Conservation (phyloP, 1,140 invertebrate species). For the Gyrodactylus salaris region DNA sequence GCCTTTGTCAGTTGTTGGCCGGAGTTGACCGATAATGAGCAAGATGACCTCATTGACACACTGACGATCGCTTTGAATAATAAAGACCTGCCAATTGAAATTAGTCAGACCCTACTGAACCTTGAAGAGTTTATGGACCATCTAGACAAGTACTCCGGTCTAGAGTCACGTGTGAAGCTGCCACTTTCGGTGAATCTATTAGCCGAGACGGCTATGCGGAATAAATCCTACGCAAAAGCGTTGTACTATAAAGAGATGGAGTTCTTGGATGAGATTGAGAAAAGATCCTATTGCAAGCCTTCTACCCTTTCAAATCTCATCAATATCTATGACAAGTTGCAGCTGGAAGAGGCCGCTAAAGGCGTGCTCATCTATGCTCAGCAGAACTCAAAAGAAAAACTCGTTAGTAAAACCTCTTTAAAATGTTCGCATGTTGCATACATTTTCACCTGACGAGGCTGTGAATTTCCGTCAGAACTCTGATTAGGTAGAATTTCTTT, state of each 20-base stretch:
- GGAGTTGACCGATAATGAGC: conserved; percentile 43
- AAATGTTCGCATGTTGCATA: too few relatives aligned
- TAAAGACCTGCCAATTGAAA: conserved; percentile 66
- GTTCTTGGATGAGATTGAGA: conserved; percentile 27
- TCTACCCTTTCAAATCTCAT: conserved; percentile 10
- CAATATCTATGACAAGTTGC: conserved; percentile 84
- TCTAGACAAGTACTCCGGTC: conserved; percentile 40
- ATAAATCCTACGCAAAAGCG: conserved; percentile 63
- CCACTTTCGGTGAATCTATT: conserved; percentile 48
- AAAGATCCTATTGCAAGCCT: conserved; percentile 4
- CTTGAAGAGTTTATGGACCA: conserved; percentile 97
- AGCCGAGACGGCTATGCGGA: conserved; percentile 25
- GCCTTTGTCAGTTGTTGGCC: conserved; percentile 97
- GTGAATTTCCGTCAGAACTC: too few relatives aligned
- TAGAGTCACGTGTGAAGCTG: conserved; percentile 16
- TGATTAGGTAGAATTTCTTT: too few relatives aligned
- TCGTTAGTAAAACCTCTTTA: too few relatives aligned
- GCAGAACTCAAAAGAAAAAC: conserved; percentile 31
- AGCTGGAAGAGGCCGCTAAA: conserved; percentile 80
- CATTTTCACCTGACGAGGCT: too few relatives aligned
- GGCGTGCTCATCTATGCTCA: conserved; percentile 58
- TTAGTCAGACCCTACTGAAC: conserved; percentile 83
- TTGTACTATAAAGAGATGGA: conserved; percentile 93
- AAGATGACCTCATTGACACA: conserved; percentile 48
- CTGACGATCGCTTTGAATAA: conserved; percentile 46